Conservation (phyloP, 2,113 vertebrate genomes). For the Climacteris rufus region DNA sequence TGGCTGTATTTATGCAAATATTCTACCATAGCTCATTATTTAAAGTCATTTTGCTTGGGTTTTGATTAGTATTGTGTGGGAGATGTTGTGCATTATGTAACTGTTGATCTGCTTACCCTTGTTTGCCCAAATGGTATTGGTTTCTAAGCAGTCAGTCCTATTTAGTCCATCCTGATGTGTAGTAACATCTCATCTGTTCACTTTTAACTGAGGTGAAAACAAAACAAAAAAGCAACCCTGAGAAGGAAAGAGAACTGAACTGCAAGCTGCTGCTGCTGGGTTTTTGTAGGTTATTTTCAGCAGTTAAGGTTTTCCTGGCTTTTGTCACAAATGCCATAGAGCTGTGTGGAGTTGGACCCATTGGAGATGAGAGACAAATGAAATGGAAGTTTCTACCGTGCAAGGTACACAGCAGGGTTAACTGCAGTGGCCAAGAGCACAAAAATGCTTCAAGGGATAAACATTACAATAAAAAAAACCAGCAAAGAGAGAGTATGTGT, state of each 20-base stretch:
- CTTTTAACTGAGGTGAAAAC: neutral
- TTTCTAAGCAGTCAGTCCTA: neutral
- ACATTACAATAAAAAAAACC: neutral
- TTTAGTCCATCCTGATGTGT: neutral
- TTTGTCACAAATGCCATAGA: neutral
- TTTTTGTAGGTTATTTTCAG: neutral
- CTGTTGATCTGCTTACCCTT: constrained; percentile 44
- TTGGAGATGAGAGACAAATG: neutral
- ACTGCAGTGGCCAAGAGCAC: neutral
- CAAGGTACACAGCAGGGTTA: neutral
- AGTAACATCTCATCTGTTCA: neutral
- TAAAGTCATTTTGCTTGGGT: constrained; percentile 13
- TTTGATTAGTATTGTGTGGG: constrained; percentile 33
- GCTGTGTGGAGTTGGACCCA: neutral
- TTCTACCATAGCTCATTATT: constrained; percentile 23
- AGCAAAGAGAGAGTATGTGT: neutral
- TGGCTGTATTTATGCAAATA: neutral
- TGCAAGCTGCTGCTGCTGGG: neutral
- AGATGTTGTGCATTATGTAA: constrained; percentile 41
- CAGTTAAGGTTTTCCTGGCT: neutral
- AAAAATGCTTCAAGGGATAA: neutral
- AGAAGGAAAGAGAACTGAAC: neutral
- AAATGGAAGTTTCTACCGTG: neutral
- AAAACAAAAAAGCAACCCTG: neutral
- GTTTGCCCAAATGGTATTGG: constrained; percentile 2